Evolutionary conservation across 2,888 invertebrate genomes (phyloP), one percentile per base, ranked within the genome.

Genomic region (Nomada goodeniana): DNA sequence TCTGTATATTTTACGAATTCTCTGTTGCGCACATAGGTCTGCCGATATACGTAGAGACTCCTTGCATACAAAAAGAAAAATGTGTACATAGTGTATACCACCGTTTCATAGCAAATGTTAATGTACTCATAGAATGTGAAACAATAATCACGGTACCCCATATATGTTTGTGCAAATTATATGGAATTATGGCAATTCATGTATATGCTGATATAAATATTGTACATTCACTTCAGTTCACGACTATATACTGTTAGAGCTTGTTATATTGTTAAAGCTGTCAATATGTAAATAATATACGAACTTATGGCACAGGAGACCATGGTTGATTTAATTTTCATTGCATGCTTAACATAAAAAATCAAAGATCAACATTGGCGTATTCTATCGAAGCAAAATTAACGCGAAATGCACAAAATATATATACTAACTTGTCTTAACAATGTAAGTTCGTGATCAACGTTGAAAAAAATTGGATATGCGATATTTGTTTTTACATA

Each of bases 221-320:
- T 82, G 76, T 81, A 82, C 55, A 84, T 81, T 82, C 7, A 68
- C 53, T 72, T 76, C 80, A 76, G 57, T 83, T 86, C 83, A 60
- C 77, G 80, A 80, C n/a, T 55, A 78, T 70, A 67, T 29, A 36
- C 47, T 80, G 74, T 85, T 85, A 84, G 69, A 71, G 71, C 73
- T 75, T 75, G 73, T 83, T 86, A 74, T 70, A 80, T 73, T 76
- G 76, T 76, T 86, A 71, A 83, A 77, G 76, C 52, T 86, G 80
- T 85, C 70, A 71, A 84, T 85, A 76, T 85, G 85, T 86, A 86
- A 59, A 86, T 85, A 85, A 82, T 82, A 79, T 69, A 82, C 29
- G 15, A 55, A 74, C 71, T 42, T 72, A 64, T 63, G 78, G 52
- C 60, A 71, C 71, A 74, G 71, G 36, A 74, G 11, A 71, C 42